These are phyloP conservation scores for Holotrichia oblita DNA, from an alignment of 1,140 invertebrate genomes.

Conservation along the genomic window DNA sequence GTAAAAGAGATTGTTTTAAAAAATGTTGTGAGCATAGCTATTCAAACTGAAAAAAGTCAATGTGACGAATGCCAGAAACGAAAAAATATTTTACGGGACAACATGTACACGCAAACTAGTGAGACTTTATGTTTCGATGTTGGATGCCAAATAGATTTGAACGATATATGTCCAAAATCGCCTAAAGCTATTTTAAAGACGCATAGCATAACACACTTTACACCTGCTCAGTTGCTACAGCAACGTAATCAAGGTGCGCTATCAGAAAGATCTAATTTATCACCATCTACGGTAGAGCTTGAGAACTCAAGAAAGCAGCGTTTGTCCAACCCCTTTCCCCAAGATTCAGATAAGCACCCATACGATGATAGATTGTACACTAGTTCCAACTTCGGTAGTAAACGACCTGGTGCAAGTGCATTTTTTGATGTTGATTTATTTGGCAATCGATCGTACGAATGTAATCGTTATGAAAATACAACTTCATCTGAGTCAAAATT, in stretches of 20 bases:
- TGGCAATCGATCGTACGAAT: not conserved
- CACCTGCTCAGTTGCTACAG: not conserved
- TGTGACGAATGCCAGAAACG: not conserved
- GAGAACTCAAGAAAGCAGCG: not conserved
- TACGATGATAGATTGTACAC: not conserved
- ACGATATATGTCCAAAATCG: not conserved
- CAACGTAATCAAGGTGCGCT: not conserved
- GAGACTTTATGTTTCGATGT: not conserved
- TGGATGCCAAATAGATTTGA: not conserved
- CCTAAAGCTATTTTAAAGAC: not conserved
- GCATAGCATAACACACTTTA: not conserved
- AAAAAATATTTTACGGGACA: not conserved
- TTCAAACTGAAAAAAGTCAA: not conserved
- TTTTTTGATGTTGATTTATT: not conserved
- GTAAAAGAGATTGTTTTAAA: not conserved
- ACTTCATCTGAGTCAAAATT: not conserved
- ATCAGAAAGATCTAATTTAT: not conserved
- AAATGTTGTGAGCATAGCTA: not conserved
- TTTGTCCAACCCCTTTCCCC: not conserved
- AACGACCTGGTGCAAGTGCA: not conserved
- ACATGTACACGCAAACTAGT: not conserved
- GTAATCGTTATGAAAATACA: not conserved
- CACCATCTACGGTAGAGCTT: not conserved
- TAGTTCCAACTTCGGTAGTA: not conserved
- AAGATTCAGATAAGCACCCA: not conserved